phyloP scores from a whole-genome alignment of 1,140 invertebrate species.

The Goniozus legneri region DNA sequence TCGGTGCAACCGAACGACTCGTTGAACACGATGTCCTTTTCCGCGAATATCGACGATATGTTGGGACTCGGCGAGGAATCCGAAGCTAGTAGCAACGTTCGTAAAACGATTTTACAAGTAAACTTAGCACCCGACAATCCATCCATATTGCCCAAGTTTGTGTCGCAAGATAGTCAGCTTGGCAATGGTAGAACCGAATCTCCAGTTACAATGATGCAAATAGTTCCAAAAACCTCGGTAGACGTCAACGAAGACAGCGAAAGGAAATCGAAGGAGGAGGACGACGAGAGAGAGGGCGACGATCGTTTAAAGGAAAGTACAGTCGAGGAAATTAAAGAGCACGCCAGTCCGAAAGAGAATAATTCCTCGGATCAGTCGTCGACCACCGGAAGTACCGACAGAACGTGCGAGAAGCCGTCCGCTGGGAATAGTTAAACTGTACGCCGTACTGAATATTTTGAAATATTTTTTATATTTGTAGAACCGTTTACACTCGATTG shows the following conservation, averaged over 20 bases:
- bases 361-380: no score
- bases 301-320: constrained; percentile 7
- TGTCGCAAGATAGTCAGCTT: constrained; percentile 21
- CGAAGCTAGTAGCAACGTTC: background rate
- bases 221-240: constrained; percentile 12
- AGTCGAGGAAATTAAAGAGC: constrained; percentile 3
- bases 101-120: constrained; percentile 11
- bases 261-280: background rate
- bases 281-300: background rate
- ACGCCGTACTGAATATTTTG: no score
- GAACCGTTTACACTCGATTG: no score
- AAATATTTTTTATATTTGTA: no score
- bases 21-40: constrained; percentile 14
- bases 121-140: constrained; percentile 13
- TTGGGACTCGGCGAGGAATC: constrained; percentile 23
- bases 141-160: no score
- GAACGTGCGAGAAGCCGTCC: no score
- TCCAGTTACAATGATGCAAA: constrained; percentile 27
- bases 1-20: constrained; percentile 18
- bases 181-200: constrained; percentile 14
- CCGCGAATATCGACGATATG: constrained; percentile 21
- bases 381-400: no score
- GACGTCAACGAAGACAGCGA: constrained; percentile 9
- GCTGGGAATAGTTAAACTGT: no score
- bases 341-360: constrained; percentile 5